Conservation (phyloP, 2,797 vertebrate genomes). For the Poecilia gillii region DNA sequence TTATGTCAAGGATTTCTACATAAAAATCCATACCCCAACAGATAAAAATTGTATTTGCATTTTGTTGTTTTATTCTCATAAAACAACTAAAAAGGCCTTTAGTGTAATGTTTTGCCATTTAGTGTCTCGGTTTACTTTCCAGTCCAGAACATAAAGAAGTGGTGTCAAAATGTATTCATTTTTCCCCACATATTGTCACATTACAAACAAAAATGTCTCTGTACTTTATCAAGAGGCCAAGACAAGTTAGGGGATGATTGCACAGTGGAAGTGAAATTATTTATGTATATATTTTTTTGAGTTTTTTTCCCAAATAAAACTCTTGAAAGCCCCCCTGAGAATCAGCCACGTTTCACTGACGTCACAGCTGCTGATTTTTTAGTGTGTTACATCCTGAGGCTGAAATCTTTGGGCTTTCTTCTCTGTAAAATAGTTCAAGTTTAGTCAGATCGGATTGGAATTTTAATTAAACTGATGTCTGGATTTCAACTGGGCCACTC, state of each 20-base stretch:
- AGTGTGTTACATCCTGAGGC: background rate
- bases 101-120: background rate
- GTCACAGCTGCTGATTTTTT: background rate
- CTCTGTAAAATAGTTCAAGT: background rate
- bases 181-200: background rate
- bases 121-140: background rate
- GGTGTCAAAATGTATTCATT: background rate
- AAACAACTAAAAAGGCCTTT: background rate
- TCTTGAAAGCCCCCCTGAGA: background rate
- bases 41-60: conserved; percentile 3
- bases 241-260: background rate
- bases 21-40: conserved; percentile 18
- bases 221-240: background rate
- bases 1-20: conserved; percentile 52
- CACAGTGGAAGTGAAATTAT: background rate
- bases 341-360: no score
- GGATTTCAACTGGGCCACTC: background rate
- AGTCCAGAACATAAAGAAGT: background rate
- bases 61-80: conserved; percentile 3
- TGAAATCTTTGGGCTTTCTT: background rate
- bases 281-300: no score
- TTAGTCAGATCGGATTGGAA: background rate
- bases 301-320: background rate
- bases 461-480: background rate
- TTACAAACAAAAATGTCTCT: background rate